Conservation (phyloP, 2,113 vertebrate species). For the Myotis davidii region DNA sequence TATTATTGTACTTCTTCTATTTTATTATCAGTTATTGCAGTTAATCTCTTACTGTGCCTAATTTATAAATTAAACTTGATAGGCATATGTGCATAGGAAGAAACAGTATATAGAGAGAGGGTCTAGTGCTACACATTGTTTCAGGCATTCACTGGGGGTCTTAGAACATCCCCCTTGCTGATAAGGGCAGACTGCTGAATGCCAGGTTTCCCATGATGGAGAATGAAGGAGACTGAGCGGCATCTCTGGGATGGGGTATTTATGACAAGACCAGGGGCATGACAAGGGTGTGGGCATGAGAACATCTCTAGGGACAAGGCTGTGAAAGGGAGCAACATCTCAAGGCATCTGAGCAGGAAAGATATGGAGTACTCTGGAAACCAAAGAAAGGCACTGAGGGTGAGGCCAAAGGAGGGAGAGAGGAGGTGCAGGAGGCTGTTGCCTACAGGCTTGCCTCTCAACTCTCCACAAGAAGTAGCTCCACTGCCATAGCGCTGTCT, state of each 20-base stretch:
- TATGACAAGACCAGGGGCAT: background rate
- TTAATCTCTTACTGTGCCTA: background rate
- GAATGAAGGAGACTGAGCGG: background rate
- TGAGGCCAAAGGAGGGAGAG: fast-evolving
- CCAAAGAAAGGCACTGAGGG: background rate
- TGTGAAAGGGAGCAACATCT: background rate
- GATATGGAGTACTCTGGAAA: background rate
- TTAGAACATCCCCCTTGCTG: background rate
- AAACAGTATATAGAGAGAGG: no score
- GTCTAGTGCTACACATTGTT: background rate
- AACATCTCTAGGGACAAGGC: fast-evolving
- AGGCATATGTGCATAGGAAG: background rate
- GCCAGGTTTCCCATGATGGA: background rate
- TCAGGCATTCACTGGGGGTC: background rate
- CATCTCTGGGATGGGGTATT: fast-evolving
- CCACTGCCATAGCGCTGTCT: fast-evolving
- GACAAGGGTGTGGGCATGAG: background rate
- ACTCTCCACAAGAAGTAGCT: background rate
- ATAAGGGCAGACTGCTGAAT: no score
- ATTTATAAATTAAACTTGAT: background rate
- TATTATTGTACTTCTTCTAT: background rate
- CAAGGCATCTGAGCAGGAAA: background rate
- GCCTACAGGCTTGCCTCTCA: fast-evolving
- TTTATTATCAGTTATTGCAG: background rate
- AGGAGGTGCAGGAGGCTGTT: background rate